Conservation (phyloP, 64 coral and sea anemone species). For the Stichodactyla mertensii region DNA sequence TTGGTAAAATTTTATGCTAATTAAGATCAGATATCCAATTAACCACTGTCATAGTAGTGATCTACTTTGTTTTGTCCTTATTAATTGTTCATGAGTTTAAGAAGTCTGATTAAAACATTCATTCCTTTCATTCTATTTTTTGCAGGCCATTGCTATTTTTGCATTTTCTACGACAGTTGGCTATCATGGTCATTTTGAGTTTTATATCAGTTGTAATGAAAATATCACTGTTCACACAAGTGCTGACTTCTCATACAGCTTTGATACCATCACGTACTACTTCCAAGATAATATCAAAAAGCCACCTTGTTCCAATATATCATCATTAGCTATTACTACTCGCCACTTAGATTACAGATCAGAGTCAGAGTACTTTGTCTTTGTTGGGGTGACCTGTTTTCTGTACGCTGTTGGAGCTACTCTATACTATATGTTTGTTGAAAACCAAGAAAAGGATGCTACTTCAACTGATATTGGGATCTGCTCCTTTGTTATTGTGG, state of each 20-base stretch:
- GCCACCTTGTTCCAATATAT: background rate
- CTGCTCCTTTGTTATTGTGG: conserved; percentile 76
- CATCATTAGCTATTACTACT: no score
- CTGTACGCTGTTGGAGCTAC: conserved; percentile 59
- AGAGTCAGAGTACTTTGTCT: conserved; percentile 88
- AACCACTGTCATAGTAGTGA: no score
- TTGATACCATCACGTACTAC: conserved; percentile 4
- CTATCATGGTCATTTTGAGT: conserved; percentile 38
- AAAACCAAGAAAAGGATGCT: conserved; percentile 63
- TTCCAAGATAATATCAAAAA: background rate
- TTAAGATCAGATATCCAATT: no score
- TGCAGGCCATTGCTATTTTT: conserved; percentile 92
- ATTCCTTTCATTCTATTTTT: conserved; percentile 1
- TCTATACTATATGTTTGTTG: conserved; percentile 75
- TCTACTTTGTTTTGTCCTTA: no score
- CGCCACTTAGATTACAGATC: conserved; percentile 40
- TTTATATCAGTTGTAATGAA: background rate
- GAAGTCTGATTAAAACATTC: background rate
- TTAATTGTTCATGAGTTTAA: no score
- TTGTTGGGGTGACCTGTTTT: conserved; percentile 76
- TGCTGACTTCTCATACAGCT: conserved; percentile 41
- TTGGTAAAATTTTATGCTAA: no score
- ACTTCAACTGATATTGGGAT: conserved; percentile 79
- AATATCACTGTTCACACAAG: background rate
- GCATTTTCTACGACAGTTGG: conserved; percentile 93